A percentile compares a stretch with the other conserved stretches of the same genome.
Evolutionary conservation across 2,888 invertebrate species (phyloP).

Genomic region (Pristionchus maxplancki): DNA sequence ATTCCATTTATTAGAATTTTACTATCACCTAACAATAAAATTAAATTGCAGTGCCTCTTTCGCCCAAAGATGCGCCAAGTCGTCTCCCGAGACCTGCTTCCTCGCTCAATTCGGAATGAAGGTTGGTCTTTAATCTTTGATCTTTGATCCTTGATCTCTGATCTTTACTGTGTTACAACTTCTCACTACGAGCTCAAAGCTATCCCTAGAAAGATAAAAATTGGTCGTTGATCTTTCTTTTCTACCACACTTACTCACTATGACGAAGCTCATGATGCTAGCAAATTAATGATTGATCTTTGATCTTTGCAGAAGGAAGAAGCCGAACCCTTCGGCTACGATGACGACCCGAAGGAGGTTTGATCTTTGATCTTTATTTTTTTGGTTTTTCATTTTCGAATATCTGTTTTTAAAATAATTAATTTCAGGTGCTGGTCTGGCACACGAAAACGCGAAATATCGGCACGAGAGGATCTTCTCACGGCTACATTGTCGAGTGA

Average conservation of each 20-base stretch:
- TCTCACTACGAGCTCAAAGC: too few relatives aligned
- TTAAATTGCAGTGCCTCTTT: slow-evolving; percentile 64
- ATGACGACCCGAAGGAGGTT: slow-evolving; percentile 61
- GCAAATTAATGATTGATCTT: too few relatives aligned
- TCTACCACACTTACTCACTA: too few relatives aligned
- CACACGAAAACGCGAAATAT: slow-evolving; percentile 49
- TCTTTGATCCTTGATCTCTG: neutral
- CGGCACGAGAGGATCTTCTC: slow-evolving; percentile 34
- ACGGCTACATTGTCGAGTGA: slow-evolving; percentile 45
- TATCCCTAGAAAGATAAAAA: too few relatives aligned
- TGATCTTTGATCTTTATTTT: neutral
- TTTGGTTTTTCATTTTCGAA: neutral
- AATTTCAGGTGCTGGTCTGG: slow-evolving; percentile 39
- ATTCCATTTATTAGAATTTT: too few relatives aligned
- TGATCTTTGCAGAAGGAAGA: slow-evolving; percentile 54
- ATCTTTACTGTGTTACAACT: too few relatives aligned
- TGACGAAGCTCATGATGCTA: too few relatives aligned
- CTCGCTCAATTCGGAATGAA: slow-evolving; percentile 65
- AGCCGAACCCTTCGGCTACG: slow-evolving; percentile 66
- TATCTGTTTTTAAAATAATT: neutral
- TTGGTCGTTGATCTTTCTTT: too few relatives aligned
- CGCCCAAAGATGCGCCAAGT: slow-evolving; percentile 61
- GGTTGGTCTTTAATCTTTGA: neutral
- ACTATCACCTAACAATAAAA: too few relatives aligned
- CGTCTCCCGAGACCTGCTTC: slow-evolving; percentile 68